A percentile compares a stretch with the other conserved stretches of the same genome.
Evolutionary conservation across 2,113 vertebrate species (phyloP).

Genomic region (Vicugna pacos): DNA sequence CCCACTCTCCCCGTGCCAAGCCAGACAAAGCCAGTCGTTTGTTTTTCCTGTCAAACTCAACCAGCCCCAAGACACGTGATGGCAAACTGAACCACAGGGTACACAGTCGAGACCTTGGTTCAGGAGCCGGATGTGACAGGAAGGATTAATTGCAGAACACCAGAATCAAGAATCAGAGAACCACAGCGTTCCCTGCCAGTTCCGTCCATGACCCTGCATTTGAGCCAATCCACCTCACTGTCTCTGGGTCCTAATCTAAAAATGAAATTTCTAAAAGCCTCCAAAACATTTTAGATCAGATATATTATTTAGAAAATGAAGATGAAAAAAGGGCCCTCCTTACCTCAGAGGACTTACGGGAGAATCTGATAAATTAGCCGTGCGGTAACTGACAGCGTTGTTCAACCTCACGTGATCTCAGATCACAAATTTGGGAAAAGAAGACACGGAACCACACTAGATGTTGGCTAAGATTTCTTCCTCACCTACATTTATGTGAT

Average conservation of each 20-base stretch:
- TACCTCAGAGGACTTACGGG: background rate
- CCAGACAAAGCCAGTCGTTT: conserved; percentile 29
- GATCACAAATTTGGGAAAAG: background rate
- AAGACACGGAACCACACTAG: background rate
- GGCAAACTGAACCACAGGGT: background rate
- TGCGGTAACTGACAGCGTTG: background rate
- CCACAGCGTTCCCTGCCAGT: background rate
- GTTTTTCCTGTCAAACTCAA: conserved; percentile 45
- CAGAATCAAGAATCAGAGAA: conserved; percentile 30
- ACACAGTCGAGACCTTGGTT: background rate
- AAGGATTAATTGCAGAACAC: conserved; percentile 16
- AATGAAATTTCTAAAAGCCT: conserved; percentile 31
- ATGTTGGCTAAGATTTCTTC: background rate
- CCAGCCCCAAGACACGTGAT: background rate
- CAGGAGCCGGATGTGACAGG: background rate
- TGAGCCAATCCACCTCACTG: background rate
- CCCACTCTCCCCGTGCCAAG: background rate
- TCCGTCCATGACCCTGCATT: background rate
- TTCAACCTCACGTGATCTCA: background rate
- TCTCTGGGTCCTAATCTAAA: conserved; percentile 51
- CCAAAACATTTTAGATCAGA: conserved; percentile 17
- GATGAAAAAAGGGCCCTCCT: background rate
- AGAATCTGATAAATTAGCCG: background rate
- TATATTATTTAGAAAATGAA: conserved; percentile 48
- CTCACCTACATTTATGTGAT: background rate